A percentile compares a stretch with the other conserved stretches of the same genome.
Conservation (phyloP, 2,113 vertebrate genomes). For the Rostratula benghalensis region DNA sequence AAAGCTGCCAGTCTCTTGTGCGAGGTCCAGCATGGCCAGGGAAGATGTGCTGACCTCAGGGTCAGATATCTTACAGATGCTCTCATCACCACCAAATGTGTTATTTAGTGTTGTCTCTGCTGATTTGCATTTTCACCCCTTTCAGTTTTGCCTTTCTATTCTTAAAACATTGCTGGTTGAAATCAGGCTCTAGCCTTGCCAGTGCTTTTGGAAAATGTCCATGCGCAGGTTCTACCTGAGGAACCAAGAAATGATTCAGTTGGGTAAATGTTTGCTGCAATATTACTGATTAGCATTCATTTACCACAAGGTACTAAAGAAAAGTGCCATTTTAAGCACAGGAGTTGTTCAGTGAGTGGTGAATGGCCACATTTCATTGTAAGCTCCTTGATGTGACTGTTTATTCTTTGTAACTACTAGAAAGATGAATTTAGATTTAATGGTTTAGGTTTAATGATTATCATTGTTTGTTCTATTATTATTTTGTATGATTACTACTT, state of each 20-base stretch:
- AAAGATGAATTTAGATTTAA: not conserved
- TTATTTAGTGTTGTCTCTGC: not conserved
- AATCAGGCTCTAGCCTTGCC: not conserved
- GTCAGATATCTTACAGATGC: not conserved
- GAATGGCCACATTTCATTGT: not conserved
- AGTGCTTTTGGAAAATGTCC: not conserved
- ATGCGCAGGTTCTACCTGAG: accelerated
- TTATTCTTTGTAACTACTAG: not conserved
- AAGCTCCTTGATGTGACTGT: not conserved
- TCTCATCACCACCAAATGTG: not conserved
- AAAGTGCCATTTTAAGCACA: not conserved
- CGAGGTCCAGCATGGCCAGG: not conserved
- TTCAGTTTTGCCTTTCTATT: not conserved
- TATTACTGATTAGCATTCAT: not conserved
- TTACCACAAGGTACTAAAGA: not conserved
- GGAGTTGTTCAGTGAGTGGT: not conserved
- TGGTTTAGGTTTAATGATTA: not conserved
- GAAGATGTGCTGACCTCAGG: not conserved
- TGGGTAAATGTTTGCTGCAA: not conserved
- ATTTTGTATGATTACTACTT: not conserved
- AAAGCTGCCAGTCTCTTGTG: not conserved
- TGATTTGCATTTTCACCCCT: not conserved
- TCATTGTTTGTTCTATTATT: not conserved
- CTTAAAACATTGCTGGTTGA: accelerated
- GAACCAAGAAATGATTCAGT: not conserved